A percentile compares a stretch with the other conserved stretches of the same genome.
phyloP scores from a whole-genome alignment of 2,888 invertebrate genomes.

The Scaptomyza polygonia region DNA sequence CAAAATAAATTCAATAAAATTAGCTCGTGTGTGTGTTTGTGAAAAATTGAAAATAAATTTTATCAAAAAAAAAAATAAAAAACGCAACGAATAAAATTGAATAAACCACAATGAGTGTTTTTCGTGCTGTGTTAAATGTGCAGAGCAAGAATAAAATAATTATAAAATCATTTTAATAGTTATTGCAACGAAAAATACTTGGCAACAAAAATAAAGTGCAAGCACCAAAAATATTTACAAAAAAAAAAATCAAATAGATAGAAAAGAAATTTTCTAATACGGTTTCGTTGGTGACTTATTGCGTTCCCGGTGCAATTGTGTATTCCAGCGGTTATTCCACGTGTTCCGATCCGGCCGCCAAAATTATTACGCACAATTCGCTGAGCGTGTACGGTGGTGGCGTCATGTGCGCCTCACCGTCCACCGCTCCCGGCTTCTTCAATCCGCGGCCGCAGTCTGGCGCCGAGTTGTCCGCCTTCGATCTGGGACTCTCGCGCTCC shows the following conservation, averaged over 20 bases:
- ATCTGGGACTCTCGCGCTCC: conserved; percentile 84
- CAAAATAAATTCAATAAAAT: conserved; percentile 8
- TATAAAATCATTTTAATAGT: conserved; percentile 41
- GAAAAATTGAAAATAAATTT: conserved; percentile 6
- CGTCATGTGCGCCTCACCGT: conserved; percentile 85
- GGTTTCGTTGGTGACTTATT: conserved; percentile 32
- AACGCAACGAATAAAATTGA: conserved; percentile 22
- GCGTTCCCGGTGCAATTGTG: conserved; percentile 74
- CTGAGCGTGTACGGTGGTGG: conserved; percentile 85
- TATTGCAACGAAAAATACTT: conserved; percentile 28
- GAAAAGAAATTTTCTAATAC: conserved; percentile 8
- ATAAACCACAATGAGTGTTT: conserved; percentile 38
- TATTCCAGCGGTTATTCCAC: conserved; percentile 79
- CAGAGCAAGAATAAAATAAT: conserved; percentile 45
- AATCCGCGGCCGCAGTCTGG: conserved; percentile 84
- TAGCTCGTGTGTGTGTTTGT: conserved; percentile 41
- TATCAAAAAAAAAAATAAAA: conserved; percentile 7
- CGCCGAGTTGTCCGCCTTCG: conserved; percentile 84
- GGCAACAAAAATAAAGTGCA: conserved; percentile 24
- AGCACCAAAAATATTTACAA: conserved; percentile 21
- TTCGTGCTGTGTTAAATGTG: conserved; percentile 49
- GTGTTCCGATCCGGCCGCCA: conserved; percentile 83
- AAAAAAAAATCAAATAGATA: conserved; percentile 9
- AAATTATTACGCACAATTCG: conserved; percentile 85
- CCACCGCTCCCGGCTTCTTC: conserved; percentile 85